Base-by-base conservation (phyloP, 2,797 vertebrate genomes). In the Dipus sagitta region DNA sequence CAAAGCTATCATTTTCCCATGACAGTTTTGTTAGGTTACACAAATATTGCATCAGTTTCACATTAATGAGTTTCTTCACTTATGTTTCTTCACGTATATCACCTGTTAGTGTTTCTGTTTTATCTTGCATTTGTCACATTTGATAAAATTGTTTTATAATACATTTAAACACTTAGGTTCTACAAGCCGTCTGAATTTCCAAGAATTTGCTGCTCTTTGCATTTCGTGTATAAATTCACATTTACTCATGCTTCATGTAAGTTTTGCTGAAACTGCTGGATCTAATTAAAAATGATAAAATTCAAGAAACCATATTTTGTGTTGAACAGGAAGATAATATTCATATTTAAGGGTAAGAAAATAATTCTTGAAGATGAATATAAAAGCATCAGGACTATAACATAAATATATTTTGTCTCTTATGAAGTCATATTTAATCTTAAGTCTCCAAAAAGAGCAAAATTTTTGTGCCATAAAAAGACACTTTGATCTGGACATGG, bases 141-240 rank as follows among this genome's bases (percentile, higher is more conserved):
- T 89, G 79, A 91, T 91, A 89, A 94, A 88, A 93, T 70, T 67
- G 17, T 79, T 96, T 93, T 92, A 20, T 94, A 82, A 75, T 6
- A 34, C 42, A 28, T 18, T 91, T 95, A 91, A 80, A 70, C 42
- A 38, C 87, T 32, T 74, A 26, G 58, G 76, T 93, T 94, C 74
- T 76, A 10, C 54, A 90, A 78, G 6, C 42, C 30, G 58, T 54
- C 12, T 71, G 42, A 75, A 94, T 92, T 74, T 94, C 26, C 12
- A 92, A 71, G 58, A 72, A 86, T 84, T 86, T 86, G 30, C 65
- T 86, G 32, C 54, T 84, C 60, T 7, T 78, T 47, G 10, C 38
- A 72, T 52, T 88, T 79, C 77, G 3, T n/a, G 15, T 83, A 88
- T 93, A 88, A 93, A 54, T 42, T 89, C 32, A 24, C 8, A 47